Evolutionary conservation across 2,797 vertebrate species (phyloP).

Genomic region (Xenops minutus): DNA sequence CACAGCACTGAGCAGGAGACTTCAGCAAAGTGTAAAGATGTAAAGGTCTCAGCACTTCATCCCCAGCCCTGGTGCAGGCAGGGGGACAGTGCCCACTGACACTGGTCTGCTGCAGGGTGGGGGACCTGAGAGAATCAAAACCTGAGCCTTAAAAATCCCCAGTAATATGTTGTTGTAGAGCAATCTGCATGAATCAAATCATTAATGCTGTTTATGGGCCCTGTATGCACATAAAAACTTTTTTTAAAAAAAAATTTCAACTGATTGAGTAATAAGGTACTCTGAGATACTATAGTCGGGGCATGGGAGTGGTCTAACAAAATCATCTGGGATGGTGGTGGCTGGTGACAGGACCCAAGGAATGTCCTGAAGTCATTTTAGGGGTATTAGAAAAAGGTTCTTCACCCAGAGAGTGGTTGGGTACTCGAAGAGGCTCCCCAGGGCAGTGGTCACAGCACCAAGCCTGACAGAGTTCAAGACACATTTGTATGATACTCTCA

Average conservation of each 20-base stretch:
- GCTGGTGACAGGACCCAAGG: background rate
- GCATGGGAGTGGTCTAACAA: background rate
- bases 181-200: background rate
- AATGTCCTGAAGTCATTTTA: background rate
- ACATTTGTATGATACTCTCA: background rate
- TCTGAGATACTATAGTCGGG: background rate
- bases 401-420: background rate
- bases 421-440: background rate
- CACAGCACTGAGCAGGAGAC: accelerated
- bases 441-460: background rate
- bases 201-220: background rate
- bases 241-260: background rate
- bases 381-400: background rate
- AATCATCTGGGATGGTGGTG: background rate
- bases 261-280: background rate
- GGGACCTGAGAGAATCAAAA: background rate
- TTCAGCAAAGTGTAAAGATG: background rate
- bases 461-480: background rate
- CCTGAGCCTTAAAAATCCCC: accelerated
- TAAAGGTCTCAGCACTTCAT: accelerated
- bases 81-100: accelerated
- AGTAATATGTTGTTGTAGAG: background rate
- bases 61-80: background rate
- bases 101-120: accelerated
- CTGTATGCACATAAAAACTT: accelerated